Evolutionary conservation across 2,888 invertebrate genomes (phyloP).

Genomic region (Eudemis profundana): DNA sequence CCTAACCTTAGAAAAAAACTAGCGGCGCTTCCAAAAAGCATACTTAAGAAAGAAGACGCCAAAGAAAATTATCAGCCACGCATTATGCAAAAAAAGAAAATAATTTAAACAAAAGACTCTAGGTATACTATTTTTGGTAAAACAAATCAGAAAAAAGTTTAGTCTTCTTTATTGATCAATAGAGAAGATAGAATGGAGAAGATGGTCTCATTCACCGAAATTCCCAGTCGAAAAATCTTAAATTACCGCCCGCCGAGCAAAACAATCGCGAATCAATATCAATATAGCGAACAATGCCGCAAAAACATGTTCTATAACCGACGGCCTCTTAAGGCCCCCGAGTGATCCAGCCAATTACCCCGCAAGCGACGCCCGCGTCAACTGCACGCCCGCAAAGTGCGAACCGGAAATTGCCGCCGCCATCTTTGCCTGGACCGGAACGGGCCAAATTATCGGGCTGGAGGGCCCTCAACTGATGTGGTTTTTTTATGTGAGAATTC

Average conservation of each 20-base stretch:
- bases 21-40: too few relatives aligned
- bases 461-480: conserved; percentile 25
- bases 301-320: conserved; percentile 39
- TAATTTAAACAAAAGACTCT: too few relatives aligned
- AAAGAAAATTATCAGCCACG: too few relatives aligned
- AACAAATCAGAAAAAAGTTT: too few relatives aligned
- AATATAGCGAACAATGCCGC: conserved; percentile 23
- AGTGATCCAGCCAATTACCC: conserved; percentile 50
- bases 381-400: conserved; percentile 46
- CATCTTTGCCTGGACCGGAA: conserved; percentile 47
- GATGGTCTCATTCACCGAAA: too few relatives aligned
- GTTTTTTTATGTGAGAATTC: conserved; percentile 19
- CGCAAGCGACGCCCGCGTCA: conserved; percentile 50
- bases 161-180: too few relatives aligned
- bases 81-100: too few relatives aligned
- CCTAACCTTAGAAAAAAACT: too few relatives aligned
- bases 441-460: conserved; percentile 51
- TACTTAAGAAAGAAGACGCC: too few relatives aligned
- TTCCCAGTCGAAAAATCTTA: background rate
- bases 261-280: conserved; percentile 44
- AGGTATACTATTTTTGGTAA: too few relatives aligned
- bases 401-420: conserved; percentile 43
- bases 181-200: too few relatives aligned
- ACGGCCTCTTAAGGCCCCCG: background rate
- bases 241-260: conserved; percentile 1